Base-by-base conservation (phyloP, 2,888 invertebrate genomes). In the Venusia cambrica region DNA sequence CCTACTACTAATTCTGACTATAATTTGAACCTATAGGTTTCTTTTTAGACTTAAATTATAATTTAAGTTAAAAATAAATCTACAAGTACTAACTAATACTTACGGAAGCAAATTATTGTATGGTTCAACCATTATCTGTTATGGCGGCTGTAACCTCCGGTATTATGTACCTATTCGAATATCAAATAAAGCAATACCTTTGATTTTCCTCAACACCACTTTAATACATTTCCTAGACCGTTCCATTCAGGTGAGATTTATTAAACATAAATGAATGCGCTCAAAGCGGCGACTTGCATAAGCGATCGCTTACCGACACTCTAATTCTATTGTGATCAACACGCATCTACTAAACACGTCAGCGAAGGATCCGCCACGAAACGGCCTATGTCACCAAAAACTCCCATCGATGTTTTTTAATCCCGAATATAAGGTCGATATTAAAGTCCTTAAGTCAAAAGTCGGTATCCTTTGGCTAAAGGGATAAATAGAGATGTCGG, bases 291-390 rank as follows among this genome's bases (percentile, higher is more conserved):
- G 71, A 63, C 70, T 81, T 80, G 81, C 79, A 76, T 76, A 79
- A 54, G 66, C 60, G 71, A 70, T 76, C 76, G 70, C 73, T 80
- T 72, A 75, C 76, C 69, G 62, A 72, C 74, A 70, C 77, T 77
- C 73, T 81, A 78, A 81, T 80, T 69, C 79, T 57, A 74, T 83
- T 81, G 83, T 83, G 74, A 59, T 73, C 75, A 79, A 79, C 81
- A 81, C 77, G 73, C 68, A 75, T 73, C 72, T 58, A 69, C 67
- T 59, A 65, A 74, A 73, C 62, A 71, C 66, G 56, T 64, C 65
- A 57, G 57, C 41, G 25, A 22, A 21, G 14, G 14, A 33, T 29
- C 36, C 22, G 43, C 32, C 21, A 12, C 46, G 41, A 57, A 64
- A 61, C 32, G 56, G 40, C 53, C 27, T 38, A 70, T 52, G 21